Percentiles rank a stretch among this genome's conserved stretches.
These are phyloP conservation scores for Fundulus diaphanus DNA, from an alignment of 2,797 vertebrate genomes.

Conservation along the genomic window DNA sequence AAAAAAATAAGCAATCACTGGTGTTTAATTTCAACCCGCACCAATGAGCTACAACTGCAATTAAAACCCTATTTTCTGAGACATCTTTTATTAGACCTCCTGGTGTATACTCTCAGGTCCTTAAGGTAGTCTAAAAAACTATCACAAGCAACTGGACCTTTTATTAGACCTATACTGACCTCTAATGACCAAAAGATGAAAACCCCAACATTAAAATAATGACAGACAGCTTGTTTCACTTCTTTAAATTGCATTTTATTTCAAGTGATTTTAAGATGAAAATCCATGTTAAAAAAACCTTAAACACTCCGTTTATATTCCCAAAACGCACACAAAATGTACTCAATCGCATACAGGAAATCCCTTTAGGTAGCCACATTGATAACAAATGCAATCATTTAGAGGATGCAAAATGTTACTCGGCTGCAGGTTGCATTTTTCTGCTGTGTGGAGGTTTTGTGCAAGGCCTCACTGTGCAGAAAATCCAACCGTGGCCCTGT, in stretches of 20 bases:
- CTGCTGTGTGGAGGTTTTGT: constrained; percentile 21
- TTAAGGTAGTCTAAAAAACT: too few species aligned
- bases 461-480: constrained; percentile 41
- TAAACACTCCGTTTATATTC: constrained; percentile 57
- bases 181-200: not conserved
- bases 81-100: not conserved
- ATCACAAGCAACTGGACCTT: too few species aligned
- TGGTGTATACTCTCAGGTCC: too few species aligned
- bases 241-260: constrained; percentile 71
- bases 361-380: constrained; percentile 33
- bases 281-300: constrained; percentile 53
- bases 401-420: constrained; percentile 13
- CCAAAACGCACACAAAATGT: constrained; percentile 66
- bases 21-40: too few species aligned
- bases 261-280: constrained; percentile 71
- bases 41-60: not conserved
- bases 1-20: too few species aligned
- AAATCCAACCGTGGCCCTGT: constrained; percentile 35
- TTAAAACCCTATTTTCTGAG: not conserved
- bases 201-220: not conserved
- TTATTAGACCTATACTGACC: not conserved
- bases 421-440: not conserved
- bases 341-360: constrained; percentile 28
- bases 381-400: constrained; percentile 24
- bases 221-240: constrained; percentile 7